A percentile compares a stretch with the other conserved stretches of the same genome.
These are phyloP conservation scores for Monodelphis domestica DNA, from an alignment of 2,797 vertebrate species.

Conservation along the genomic window DNA sequence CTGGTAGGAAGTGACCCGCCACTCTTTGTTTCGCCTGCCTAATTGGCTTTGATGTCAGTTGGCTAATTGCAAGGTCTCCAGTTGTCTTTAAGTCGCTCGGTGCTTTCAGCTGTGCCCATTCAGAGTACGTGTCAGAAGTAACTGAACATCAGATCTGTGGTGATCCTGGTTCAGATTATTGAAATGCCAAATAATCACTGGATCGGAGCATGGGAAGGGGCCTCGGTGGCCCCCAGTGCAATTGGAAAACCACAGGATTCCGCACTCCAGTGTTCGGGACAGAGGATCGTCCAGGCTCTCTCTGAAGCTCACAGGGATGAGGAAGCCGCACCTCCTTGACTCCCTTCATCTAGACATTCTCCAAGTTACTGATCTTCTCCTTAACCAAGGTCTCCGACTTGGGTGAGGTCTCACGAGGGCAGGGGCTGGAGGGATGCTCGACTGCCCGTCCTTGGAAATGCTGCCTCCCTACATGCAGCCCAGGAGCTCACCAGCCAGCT, in stretches of 20 bases:
- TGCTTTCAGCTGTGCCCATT: slow-evolving; percentile 68
- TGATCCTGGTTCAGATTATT: slow-evolving; percentile 53
- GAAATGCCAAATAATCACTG: not conserved
- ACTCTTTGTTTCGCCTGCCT: slow-evolving; percentile 60
- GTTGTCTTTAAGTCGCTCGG: slow-evolving; percentile 56
- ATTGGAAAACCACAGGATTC: not conserved
- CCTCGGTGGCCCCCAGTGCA: not conserved
- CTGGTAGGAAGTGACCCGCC: slow-evolving; percentile 65
- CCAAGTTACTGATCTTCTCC: no score
- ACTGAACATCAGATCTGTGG: slow-evolving; percentile 63
- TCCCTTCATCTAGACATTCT: not conserved
- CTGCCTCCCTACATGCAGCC: not conserved
- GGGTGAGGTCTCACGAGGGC: not conserved
- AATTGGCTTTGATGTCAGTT: slow-evolving; percentile 74
- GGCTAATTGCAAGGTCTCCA: slow-evolving; percentile 74
- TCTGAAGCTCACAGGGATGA: not conserved
- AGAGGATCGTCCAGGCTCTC: not conserved
- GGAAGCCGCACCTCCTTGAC: not conserved
- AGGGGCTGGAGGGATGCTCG: not conserved
- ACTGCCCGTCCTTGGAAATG: not conserved
- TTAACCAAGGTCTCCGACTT: no score
- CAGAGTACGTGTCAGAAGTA: slow-evolving; percentile 69
- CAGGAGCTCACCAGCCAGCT: no score
- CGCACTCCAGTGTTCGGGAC: not conserved
- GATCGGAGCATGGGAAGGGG: not conserved